Evolutionary conservation across 2,888 invertebrate species (phyloP).

Genomic region (Pomacea canaliculata): DNA sequence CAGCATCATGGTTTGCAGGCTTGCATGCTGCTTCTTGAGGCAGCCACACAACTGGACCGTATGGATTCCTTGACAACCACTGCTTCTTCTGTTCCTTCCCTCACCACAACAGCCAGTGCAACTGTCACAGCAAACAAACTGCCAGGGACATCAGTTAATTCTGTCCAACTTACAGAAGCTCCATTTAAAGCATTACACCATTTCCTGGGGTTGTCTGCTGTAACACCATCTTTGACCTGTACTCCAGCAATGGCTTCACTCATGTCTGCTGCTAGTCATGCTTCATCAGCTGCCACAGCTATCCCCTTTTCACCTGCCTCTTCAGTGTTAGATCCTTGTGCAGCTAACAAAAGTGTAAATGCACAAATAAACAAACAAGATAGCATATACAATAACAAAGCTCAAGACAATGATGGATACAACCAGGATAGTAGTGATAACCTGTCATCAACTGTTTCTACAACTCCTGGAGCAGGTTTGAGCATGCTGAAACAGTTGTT

Average conservation of each 20-base stretch:
- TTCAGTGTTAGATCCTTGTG: neutral
- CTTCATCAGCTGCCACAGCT: neutral
- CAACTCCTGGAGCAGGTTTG: neutral
- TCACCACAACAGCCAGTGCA: neutral
- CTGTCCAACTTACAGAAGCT: neutral
- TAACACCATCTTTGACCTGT: neutral
- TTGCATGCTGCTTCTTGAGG: conserved; percentile 30
- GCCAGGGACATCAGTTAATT: neutral
- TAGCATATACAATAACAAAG: too few species aligned
- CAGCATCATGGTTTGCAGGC: conserved; percentile 16
- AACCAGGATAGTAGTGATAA: too few species aligned
- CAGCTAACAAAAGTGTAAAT: neutral
- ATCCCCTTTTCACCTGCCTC: neutral
- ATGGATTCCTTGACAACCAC: conserved; percentile 16
- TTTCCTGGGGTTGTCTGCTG: neutral
- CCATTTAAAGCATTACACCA: neutral
- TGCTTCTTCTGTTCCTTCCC: neutral
- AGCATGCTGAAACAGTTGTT: conserved; percentile 11
- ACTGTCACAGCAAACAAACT: neutral
- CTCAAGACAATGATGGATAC: neutral
- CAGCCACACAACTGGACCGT: conserved; percentile 32
- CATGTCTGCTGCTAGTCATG: neutral
- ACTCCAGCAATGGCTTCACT: conserved; percentile 6
- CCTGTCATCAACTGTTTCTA: neutral
- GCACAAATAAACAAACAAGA: neutral